Evolutionary conservation across 2,797 vertebrate species (phyloP), one percentile per base, ranked within the genome.

Genomic region (Muscicapa striata): DNA sequence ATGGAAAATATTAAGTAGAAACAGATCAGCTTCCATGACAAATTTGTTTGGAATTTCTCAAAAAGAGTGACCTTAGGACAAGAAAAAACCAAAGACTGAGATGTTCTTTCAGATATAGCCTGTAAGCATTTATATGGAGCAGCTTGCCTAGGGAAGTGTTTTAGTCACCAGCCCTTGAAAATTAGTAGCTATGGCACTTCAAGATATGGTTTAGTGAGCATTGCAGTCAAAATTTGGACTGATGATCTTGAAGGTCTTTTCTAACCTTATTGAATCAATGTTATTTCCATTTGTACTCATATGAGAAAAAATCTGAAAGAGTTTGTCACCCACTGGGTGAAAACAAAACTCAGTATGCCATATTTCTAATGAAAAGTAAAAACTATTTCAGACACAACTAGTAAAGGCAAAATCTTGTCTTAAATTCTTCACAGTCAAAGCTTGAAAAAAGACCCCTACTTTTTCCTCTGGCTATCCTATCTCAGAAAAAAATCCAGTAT

Each of bases 41-140:
- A 13, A 45, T 63, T 80, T 40, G 10, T 66, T 66, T 58, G 4
- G 13, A 73, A 34, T 78, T 70, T 88, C 12, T 75, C 13, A 84
- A 63, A 14, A 76, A 26, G 1, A 55, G 15, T 67, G n/a, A 27
- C 16, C 4, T 0, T 32, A 45, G 49, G 27, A 52, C 17, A 78
- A 24, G 17, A 51, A 54, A 45, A 46, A 63, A 15, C 0, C 41
- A 34, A 52, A 15, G 16, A 69, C 1, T 4, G 3, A 34, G 9
- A 17, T 45, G 6, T 78, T 92, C 16, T 70, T 40, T 52, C 43
- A 84, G 22, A 66, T 81, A 40, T 4, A 26, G 9, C 14, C 29
- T 62, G 12, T 29, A 78, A 83, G 3, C 15, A 36, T 72, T 77
- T 34, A 2, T 34, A 9, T 41, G 45, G 45, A 77, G 17, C 58